phyloP scores from a whole-genome alignment of 2,113 vertebrate genomes.

The Pseudorhombus dupliciocellatus region DNA sequence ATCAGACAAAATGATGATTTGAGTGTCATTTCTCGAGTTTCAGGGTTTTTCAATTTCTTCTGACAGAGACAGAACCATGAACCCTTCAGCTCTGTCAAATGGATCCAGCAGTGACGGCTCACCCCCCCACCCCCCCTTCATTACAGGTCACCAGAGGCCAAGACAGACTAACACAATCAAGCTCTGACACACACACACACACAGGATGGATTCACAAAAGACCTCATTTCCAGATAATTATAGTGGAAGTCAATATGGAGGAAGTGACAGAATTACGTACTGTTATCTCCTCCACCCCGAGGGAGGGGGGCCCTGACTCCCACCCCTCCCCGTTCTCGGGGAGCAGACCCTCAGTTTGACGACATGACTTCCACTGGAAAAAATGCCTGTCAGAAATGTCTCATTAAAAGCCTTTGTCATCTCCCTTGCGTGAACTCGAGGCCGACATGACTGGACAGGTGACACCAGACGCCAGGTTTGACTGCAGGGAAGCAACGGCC shows the following conservation, averaged over 20 bases:
- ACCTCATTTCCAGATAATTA: conserved; percentile 72
- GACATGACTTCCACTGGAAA: conserved; percentile 21
- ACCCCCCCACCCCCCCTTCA: background rate
- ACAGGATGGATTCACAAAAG: conserved; percentile 35
- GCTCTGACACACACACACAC: conserved; percentile 17
- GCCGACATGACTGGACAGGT: conserved; percentile 37
- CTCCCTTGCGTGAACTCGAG: conserved; percentile 19
- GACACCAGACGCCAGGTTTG: conserved; percentile 34
- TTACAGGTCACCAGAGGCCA: conserved; percentile 26
- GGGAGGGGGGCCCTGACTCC: conserved; percentile 57
- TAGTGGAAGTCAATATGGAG: conserved; percentile 67
- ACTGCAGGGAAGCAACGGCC: conserved; percentile 24
- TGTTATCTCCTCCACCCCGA: conserved; percentile 59
- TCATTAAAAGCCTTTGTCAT: conserved; percentile 39
- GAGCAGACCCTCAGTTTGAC: conserved; percentile 33
- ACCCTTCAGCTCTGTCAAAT: no score
- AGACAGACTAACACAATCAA: conserved; percentile 30
- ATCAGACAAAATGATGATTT: no score
- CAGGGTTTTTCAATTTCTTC: background rate
- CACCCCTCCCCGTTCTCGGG: conserved; percentile 43
- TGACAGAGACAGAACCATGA: background rate
- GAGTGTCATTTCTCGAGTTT: no score
- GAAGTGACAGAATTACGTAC: conserved; percentile 62
- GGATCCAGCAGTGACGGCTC: background rate
- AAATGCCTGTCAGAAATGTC: conserved; percentile 28